Base-by-base conservation (phyloP, 1,140 invertebrate species). In the Solenopsis invicta region DNA sequence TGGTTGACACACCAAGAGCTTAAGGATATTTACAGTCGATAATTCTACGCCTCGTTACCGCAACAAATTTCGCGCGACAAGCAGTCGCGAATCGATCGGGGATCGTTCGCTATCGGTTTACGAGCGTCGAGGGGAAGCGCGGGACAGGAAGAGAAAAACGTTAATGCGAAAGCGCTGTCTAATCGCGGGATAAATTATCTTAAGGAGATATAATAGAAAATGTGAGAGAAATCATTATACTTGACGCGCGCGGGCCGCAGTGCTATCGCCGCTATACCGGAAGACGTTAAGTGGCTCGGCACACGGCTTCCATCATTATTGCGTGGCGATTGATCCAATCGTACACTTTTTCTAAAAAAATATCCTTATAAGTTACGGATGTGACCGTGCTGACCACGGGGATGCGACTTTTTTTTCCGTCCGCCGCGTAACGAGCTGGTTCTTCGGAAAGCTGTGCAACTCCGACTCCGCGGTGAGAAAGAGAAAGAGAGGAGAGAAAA, bases 121-220 rank as follows among this genome's bases (percentile, higher is more conserved):
- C 54, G 80, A 75, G 69, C 69, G 45, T 54, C n/a, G 9, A 18
- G n/a, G 37, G n/a, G 13, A 9, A 12, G 66, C 61, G 18, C 16
- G 29, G 45, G 59, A 18, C 29, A 41, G 16, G 29, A 21, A 61
- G 24, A 18, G 52, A 74, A 74, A 84, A 84, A 84, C 37, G 29
- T 61, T 84, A 84, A 84, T 84, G 80, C 54, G 56, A 84, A 84
- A 84, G 69, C 80, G 69, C 69, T 75, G 80, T 84, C 80, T 84
- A 84, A 84, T 84, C 80, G 80, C 41, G 80, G n/a, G 41, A 84
- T 84, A 84, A 84, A 84, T 84, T 84, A 84, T 75, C 69, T 75
- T 84, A 84, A 75, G 54, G 69, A 62, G 41, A 84, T 74, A 75
- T 84, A 84, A 84, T 74, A 84, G 80, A 84, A 84, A 84, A 84